phyloP scores from a whole-genome alignment of 2,113 vertebrate genomes.

The Cinclus mexicanus region DNA sequence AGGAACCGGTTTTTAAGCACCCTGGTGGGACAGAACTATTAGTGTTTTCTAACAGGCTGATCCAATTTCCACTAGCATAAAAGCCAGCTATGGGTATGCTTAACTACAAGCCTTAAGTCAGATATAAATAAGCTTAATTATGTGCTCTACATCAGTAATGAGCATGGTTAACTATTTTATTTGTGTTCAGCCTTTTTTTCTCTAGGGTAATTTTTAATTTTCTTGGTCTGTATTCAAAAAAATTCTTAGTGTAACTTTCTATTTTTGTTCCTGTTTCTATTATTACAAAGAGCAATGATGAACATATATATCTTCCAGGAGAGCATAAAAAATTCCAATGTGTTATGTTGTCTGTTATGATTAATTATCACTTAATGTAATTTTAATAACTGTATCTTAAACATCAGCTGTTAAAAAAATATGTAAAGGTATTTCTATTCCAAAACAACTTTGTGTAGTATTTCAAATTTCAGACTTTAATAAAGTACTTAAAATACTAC shows the following conservation, averaged over 20 bases:
- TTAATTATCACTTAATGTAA: neutral
- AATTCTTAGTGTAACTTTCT: neutral
- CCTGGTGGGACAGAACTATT: neutral
- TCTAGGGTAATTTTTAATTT: constrained; percentile 12
- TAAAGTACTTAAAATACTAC: neutral
- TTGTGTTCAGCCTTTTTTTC: constrained; percentile 14
- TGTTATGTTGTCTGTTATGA: neutral
- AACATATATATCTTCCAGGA: neutral
- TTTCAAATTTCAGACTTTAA: constrained; percentile 1
- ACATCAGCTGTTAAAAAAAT: neutral
- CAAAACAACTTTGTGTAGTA: neutral
- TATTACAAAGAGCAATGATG: neutral
- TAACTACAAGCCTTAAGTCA: constrained; percentile 4
- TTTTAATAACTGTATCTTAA: constrained; percentile 25
- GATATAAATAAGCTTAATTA: constrained; percentile 30
- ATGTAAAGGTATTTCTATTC: neutral
- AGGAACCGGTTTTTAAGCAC: neutral
- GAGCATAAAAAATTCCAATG: neutral
- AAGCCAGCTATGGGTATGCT: neutral
- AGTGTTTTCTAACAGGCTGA: neutral
- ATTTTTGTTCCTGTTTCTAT: neutral
- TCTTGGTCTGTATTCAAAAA: neutral
- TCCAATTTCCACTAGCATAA: neutral
- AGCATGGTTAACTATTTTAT: constrained; percentile 13
- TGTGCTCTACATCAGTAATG: neutral